A percentile compares a stretch with the other conserved stretches of the same genome.
phyloP scores from a whole-genome alignment of 2,888 invertebrate genomes.

The Diadegma fenestrale region DNA sequence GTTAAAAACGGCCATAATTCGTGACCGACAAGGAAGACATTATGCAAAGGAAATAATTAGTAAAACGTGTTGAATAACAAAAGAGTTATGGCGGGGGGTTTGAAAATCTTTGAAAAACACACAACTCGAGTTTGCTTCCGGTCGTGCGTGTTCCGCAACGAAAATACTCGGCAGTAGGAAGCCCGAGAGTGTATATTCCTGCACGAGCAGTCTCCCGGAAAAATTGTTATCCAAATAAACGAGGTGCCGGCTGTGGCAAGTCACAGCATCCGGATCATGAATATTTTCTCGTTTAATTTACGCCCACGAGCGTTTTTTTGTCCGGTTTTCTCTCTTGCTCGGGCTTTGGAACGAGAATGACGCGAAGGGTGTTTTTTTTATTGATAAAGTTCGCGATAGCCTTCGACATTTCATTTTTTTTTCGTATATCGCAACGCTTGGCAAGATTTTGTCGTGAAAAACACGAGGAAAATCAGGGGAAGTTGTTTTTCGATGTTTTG shows the following conservation, averaged over 20 bases:
- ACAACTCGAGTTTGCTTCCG: not conserved
- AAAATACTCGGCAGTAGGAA: not conserved
- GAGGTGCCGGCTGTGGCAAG: not conserved
- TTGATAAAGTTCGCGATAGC: conserved; percentile 30
- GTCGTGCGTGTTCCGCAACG: not conserved
- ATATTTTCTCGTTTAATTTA: conserved; percentile 20
- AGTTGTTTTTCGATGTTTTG: conserved; percentile 9
- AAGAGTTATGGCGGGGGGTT: not conserved
- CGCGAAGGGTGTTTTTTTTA: not conserved
- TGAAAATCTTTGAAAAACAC: not conserved
- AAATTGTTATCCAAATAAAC: conserved; percentile 7
- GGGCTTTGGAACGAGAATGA: not conserved
- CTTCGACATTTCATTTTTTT: conserved; percentile 13
- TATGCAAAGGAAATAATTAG: not conserved
- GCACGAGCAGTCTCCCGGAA: not conserved
- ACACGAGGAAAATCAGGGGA: not conserved
- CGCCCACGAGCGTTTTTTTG: not conserved
- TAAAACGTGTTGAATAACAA: not conserved
- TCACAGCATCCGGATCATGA: conserved; percentile 12
- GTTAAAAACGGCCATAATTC: not conserved
- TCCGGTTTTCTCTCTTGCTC: not conserved
- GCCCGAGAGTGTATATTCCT: not conserved
- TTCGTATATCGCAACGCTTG: not conserved
- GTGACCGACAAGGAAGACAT: not conserved
- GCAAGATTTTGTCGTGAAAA: not conserved